Conservation (phyloP, 1,140 invertebrate species). For the Piezodorus guildinii region DNA sequence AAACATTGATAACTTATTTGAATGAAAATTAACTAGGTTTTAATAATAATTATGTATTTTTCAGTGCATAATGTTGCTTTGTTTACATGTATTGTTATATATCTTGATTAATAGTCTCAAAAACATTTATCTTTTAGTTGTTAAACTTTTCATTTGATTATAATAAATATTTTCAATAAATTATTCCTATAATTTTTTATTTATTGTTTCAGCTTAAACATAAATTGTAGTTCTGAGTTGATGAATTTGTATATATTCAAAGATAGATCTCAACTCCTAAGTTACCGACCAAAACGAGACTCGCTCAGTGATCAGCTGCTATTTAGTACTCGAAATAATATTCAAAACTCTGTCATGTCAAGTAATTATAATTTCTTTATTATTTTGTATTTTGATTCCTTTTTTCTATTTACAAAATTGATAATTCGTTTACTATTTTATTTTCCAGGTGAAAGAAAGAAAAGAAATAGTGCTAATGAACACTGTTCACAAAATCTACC, state of each 20-base stretch:
- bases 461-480: constrained; percentile 4
- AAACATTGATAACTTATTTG: no score
- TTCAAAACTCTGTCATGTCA: not conserved
- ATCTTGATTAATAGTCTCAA: no score
- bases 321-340: constrained; percentile 26
- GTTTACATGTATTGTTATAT: no score
- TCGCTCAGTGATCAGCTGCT: constrained; percentile 37
- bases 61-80: no score
- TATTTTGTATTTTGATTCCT: not conserved
- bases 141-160: no score
- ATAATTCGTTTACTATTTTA: not conserved
- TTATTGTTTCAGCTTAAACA: constrained; percentile 37
- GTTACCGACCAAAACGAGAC: constrained; percentile 32
- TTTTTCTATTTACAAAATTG: not conserved
- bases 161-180: constrained; percentile 7
- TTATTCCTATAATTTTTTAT: constrained; percentile 12
- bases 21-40: no score
- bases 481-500: constrained; percentile 12
- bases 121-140: no score
- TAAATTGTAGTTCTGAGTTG: constrained; percentile 42
- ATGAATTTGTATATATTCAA: constrained; percentile 40
- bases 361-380: not conserved
- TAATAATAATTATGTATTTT: no score
- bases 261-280: constrained; percentile 31
- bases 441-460: constrained; percentile 7